Conservation (phyloP, 2,113 vertebrate species). For the Pica pica region DNA sequence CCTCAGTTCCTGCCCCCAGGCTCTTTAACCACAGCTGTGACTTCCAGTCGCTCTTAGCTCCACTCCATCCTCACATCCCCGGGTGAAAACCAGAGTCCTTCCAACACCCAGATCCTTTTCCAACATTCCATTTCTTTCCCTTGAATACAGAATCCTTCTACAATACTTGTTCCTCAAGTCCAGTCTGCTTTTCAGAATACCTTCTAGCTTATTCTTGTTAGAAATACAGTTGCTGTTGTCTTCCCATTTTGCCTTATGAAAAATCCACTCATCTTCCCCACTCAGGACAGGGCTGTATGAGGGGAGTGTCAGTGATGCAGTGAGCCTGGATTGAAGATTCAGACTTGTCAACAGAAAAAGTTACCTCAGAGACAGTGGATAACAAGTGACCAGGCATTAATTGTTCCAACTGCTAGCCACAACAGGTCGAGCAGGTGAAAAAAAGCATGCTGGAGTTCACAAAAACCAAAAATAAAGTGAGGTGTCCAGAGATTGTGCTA, state of each 20-base stretch:
- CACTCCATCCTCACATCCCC: neutral
- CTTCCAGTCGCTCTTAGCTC: neutral
- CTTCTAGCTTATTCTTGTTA: neutral
- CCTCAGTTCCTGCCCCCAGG: neutral
- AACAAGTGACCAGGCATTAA: neutral
- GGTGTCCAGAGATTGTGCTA: neutral
- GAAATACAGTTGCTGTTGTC: neutral
- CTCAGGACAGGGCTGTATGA: neutral
- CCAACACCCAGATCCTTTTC: neutral
- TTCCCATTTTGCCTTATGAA: neutral
- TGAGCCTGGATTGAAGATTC: neutral
- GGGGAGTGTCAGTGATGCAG: neutral
- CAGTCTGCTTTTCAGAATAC: neutral
- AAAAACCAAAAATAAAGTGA: neutral
- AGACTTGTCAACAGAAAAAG: neutral
- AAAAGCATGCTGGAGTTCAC: neutral
- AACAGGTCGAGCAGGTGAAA: neutral
- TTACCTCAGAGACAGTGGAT: neutral
- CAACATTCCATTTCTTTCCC: neutral
- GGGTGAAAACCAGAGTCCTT: neutral
- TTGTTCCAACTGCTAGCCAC: neutral
- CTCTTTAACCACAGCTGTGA: neutral
- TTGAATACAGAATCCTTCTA: neutral
- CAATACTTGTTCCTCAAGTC: neutral
- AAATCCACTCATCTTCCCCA: neutral